phyloP scores from a whole-genome alignment of 2,113 vertebrate genomes.

The Hippocampus barbouri region DNA sequence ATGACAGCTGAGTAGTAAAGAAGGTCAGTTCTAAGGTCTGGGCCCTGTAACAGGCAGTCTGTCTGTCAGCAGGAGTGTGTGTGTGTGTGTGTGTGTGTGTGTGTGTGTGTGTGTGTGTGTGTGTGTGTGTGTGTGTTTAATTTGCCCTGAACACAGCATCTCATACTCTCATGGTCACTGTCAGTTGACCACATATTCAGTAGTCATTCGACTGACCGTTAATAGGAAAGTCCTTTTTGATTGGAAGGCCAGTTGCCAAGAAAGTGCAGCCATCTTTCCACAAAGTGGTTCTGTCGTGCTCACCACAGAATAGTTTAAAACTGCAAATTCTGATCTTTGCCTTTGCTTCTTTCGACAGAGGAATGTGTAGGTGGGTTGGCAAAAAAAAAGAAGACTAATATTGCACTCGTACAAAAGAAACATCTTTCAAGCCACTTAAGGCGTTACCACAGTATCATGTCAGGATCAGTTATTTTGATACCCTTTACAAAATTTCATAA shows the following conservation, averaged over 20 bases:
- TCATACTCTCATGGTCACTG: background rate
- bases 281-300: background rate
- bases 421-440: background rate
- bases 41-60: background rate
- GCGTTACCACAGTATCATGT: background rate
- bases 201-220: background rate
- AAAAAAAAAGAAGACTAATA: background rate
- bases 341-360: background rate
- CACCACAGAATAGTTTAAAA: background rate
- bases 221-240: background rate
- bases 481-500: background rate
- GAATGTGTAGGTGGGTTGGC: background rate
- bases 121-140: background rate
- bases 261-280: background rate
- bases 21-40: constrained; percentile 18
- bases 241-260: background rate
- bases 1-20: constrained; percentile 11
- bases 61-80: constrained; percentile 13
- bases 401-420: background rate
- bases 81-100: background rate
- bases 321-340: background rate
- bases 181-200: background rate
- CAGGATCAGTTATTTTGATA: background rate
- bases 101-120: background rate
- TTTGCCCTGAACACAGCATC: background rate